Conservation (phyloP, 2,888 invertebrate genomes). For the Theodoxus fluviatilis region DNA sequence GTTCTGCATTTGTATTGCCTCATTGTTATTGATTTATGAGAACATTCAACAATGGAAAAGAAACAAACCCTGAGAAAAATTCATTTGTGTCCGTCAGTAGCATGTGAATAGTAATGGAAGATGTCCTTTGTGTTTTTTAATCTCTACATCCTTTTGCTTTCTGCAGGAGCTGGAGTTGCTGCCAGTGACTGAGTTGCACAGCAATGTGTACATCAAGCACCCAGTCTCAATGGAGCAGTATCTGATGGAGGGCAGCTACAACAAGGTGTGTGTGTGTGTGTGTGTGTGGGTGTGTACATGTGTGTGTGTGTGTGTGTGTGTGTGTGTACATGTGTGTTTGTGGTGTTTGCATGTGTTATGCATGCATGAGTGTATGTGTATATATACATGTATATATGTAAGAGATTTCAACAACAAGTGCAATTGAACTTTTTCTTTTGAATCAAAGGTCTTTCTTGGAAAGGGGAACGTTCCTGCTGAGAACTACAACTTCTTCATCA, state of each 20-base stretch:
- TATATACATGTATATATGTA: no score
- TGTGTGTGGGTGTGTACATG: slow-evolving; percentile 1
- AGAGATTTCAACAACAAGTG: no score
- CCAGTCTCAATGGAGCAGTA: slow-evolving; percentile 96
- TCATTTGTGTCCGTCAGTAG: neutral
- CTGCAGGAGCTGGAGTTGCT: slow-evolving; percentile 84
- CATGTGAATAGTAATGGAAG: neutral
- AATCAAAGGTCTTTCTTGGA: slow-evolving; percentile 78
- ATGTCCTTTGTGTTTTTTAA: neutral
- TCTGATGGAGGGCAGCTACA: slow-evolving; percentile 98
- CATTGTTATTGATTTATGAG: no score
- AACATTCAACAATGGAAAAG: no score
- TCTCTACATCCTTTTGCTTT: neutral
- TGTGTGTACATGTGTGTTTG: no score
- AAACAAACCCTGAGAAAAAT: neutral
- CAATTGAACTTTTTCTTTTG: slow-evolving; percentile 19
- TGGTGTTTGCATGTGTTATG: no score
- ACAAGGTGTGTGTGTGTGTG: slow-evolving; percentile 75
- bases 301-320: neutral
- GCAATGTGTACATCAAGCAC: slow-evolving; percentile 91
- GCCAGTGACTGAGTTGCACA: slow-evolving; percentile 88
- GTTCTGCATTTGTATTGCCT: no score
- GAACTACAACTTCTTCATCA: slow-evolving; percentile 95
- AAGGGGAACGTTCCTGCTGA: slow-evolving; percentile 96
- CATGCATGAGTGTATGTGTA: no score